Conservation (phyloP, 2,888 invertebrate species). For the Andrena marginata region DNA sequence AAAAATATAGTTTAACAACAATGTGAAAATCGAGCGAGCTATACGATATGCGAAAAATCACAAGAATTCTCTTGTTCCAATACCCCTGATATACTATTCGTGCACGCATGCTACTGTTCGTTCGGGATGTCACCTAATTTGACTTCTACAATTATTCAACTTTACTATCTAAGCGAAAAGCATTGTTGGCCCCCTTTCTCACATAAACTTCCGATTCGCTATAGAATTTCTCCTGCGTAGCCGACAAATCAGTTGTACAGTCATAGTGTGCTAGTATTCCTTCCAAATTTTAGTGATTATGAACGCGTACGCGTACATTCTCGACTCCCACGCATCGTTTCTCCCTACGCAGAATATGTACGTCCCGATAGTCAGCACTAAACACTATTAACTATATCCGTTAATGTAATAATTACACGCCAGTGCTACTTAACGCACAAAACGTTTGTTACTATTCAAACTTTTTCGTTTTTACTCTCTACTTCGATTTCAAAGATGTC, state of each 20-base stretch:
- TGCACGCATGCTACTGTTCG: slow-evolving; percentile 54
- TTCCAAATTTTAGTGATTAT: slow-evolving; percentile 55
- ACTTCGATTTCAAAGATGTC: neutral
- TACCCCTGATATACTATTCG: slow-evolving; percentile 24
- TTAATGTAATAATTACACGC: neutral
- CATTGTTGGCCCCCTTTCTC: slow-evolving; percentile 5
- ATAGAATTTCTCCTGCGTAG: neutral
- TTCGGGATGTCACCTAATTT: slow-evolving; percentile 74
- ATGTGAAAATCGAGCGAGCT: slow-evolving; percentile 19
- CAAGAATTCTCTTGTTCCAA: slow-evolving; percentile 18
- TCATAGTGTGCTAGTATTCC: slow-evolving; percentile 32
- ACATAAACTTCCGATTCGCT: neutral
- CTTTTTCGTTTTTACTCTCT: neutral
- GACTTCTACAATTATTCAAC: slow-evolving; percentile 64
- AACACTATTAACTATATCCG: slow-evolving; percentile 16
- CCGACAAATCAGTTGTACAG: neutral
- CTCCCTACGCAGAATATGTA: slow-evolving; percentile 49
- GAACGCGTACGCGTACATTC: slow-evolving; percentile 65
- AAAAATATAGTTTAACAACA: slow-evolving; percentile 36
- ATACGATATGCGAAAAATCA: slow-evolving; percentile 15
- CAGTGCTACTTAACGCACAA: neutral
- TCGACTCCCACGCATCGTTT: slow-evolving; percentile 78
- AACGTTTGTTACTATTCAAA: neutral
- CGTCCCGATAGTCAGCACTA: slow-evolving; percentile 34
- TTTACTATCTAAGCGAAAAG: slow-evolving; percentile 43